Percentiles rank a stretch among this genome's conserved stretches.
These are phyloP conservation scores for Forbesichthys agassizii DNA, from an alignment of 2,113 vertebrate species.

Conservation along the genomic window DNA sequence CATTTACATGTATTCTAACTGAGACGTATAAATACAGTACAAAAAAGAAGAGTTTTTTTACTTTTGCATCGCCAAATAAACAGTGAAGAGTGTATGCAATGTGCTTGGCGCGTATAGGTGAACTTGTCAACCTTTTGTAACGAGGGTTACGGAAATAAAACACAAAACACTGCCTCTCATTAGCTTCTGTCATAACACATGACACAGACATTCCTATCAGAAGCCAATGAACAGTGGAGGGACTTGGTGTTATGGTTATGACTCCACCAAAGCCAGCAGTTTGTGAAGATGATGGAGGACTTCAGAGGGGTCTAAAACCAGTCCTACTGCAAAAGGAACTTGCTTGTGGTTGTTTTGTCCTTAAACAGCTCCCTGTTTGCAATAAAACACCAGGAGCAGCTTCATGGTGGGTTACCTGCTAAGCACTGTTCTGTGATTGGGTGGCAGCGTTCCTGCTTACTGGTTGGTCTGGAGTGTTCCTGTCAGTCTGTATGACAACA, in stretches of 20 bases:
- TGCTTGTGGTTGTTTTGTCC: constrained; percentile 29
- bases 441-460: constrained; percentile 15
- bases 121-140: constrained; percentile 47
- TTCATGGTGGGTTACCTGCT: no score
- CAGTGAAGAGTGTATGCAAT: constrained; percentile 1
- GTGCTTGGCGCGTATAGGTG: constrained; percentile 6
- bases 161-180: constrained; percentile 44
- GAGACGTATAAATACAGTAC: background rate
- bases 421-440: background rate
- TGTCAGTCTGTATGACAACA: constrained; percentile 23
- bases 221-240: constrained; percentile 50
- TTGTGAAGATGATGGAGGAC: constrained; percentile 57
- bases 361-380: background rate
- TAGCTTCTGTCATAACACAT: constrained; percentile 59
- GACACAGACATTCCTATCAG: constrained; percentile 60
- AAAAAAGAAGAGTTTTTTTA: constrained; percentile 15
- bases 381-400: no score
- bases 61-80: constrained; percentile 28
- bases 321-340: constrained; percentile 42
- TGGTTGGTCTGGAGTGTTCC: constrained; percentile 7
- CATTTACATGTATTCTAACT: constrained; percentile 6
- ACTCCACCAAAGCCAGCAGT: constrained; percentile 63
- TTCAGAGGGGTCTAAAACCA: constrained; percentile 42
- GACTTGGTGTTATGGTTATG: constrained; percentile 59
- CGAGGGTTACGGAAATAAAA: constrained; percentile 54